Conservation (phyloP, 1,140 invertebrate genomes). For the Sitophilus oryzae region DNA sequence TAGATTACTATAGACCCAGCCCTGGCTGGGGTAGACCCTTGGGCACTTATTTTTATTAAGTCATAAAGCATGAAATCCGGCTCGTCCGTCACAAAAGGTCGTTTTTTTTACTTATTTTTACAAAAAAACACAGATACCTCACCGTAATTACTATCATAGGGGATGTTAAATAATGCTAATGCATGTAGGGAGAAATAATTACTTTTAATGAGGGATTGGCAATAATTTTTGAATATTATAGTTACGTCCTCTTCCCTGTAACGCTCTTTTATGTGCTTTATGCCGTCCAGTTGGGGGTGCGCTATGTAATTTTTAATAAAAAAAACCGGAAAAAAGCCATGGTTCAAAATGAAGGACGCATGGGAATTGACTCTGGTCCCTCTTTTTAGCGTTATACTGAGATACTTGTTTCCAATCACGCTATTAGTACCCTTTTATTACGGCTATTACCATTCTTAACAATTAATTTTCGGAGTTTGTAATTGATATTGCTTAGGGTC, state of each 20-base stretch:
- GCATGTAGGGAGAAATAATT: not conserved
- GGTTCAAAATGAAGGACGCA: slow-evolving; percentile 2
- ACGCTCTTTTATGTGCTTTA: not conserved
- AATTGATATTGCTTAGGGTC: not conserved
- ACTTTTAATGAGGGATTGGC: not conserved
- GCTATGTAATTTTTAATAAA: slow-evolving; percentile 1
- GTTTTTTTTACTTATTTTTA: not conserved
- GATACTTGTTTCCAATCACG: not conserved
- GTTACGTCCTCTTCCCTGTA: not conserved
- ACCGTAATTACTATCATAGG: not conserved
- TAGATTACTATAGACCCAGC: no score
- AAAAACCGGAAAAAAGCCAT: not conserved
- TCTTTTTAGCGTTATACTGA: not conserved
- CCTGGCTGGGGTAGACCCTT: no score
- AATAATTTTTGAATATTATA: slow-evolving; percentile 1
- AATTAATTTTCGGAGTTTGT: not conserved
- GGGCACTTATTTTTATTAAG: slow-evolving; percentile 3
- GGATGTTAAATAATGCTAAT: not conserved
- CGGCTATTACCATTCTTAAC: not conserved
- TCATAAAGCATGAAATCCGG: slow-evolving; percentile 2
- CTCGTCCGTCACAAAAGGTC: not conserved
- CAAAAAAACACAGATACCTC: not conserved
- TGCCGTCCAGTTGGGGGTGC: not conserved
- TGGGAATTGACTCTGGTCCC: not conserved
- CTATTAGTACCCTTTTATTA: not conserved